phyloP scores from a whole-genome alignment of 2,888 invertebrate genomes.

The Choristoneura rosaceana region DNA sequence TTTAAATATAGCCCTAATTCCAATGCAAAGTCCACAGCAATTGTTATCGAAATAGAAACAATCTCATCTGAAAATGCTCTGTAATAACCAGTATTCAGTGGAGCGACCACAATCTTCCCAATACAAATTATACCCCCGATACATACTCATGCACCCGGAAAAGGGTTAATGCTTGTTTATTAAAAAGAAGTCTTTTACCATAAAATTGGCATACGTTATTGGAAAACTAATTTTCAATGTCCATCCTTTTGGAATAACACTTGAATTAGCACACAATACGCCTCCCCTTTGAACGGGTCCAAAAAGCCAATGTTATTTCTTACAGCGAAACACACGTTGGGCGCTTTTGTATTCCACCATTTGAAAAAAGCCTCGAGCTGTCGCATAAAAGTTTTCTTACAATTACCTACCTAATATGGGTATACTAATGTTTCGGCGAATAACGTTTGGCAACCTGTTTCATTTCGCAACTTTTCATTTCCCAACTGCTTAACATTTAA shows the following conservation, averaged over 20 bases:
- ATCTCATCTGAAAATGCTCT: background rate
- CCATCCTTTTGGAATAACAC: conserved; percentile 16
- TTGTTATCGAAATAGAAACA: background rate
- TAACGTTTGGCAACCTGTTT: too few relatives aligned
- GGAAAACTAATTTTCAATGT: conserved; percentile 14
- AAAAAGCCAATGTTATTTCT: background rate
- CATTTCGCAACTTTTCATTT: too few relatives aligned
- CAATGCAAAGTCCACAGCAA: background rate
- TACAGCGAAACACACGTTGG: background rate
- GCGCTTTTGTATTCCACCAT: background rate
- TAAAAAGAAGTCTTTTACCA: conserved; percentile 14
- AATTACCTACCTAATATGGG: too few relatives aligned
- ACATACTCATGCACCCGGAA: conserved; percentile 33
- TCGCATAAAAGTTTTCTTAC: too few relatives aligned
- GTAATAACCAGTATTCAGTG: conserved; percentile 4
- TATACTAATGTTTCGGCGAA: too few relatives aligned
- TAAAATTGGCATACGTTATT: conserved; percentile 13
- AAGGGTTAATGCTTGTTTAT: conserved; percentile 13
- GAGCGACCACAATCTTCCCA: conserved; percentile 12
- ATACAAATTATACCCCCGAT: conserved; percentile 16
- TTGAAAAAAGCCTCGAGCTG: background rate
- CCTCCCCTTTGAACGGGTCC: background rate
- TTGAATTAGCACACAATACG: conserved; percentile 1
- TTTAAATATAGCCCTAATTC: conserved; percentile 2
- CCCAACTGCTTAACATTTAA: too few relatives aligned